These are phyloP conservation scores for Fratercula arctica DNA, from an alignment of 2,797 vertebrate species.

Conservation along the genomic window DNA sequence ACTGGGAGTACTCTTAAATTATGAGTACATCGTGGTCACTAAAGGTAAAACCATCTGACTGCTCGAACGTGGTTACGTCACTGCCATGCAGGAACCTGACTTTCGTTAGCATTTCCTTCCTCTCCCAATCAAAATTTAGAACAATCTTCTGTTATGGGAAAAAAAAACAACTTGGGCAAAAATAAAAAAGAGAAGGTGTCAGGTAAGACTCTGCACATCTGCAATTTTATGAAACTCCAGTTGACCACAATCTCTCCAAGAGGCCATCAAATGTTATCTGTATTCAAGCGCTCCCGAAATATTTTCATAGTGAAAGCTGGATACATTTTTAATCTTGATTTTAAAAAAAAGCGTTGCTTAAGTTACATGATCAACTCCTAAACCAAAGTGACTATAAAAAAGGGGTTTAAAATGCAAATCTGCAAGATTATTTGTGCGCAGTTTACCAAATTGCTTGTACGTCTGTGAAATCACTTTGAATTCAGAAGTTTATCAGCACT, in stretches of 20 bases:
- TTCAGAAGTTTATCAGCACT: not conserved
- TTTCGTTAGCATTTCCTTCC: conserved; percentile 54
- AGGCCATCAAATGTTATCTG: rapidly evolving
- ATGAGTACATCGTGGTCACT: not conserved
- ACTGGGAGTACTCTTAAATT: not conserved
- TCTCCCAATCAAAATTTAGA: conserved; percentile 3
- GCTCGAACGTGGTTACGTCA: not conserved
- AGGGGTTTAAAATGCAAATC: not conserved
- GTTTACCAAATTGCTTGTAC: not conserved
- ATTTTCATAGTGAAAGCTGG: not conserved
- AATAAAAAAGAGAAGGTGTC: not conserved
- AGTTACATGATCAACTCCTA: not conserved
- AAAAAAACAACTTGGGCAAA: not conserved
- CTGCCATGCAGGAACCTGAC: conserved; percentile 14
- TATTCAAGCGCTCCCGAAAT: not conserved
- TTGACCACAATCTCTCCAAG: not conserved
- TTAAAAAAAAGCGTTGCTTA: not conserved
- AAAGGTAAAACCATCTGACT: not conserved
- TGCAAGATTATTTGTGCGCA: not conserved
- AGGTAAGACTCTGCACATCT: not conserved
- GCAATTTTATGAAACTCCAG: not conserved
- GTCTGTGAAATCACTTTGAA: not conserved
- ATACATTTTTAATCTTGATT: not conserved
- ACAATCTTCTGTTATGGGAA: not conserved
- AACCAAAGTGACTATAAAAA: not conserved